Base-by-base conservation (phyloP, 1,140 invertebrate species). In the Chrysoperla carnea region DNA sequence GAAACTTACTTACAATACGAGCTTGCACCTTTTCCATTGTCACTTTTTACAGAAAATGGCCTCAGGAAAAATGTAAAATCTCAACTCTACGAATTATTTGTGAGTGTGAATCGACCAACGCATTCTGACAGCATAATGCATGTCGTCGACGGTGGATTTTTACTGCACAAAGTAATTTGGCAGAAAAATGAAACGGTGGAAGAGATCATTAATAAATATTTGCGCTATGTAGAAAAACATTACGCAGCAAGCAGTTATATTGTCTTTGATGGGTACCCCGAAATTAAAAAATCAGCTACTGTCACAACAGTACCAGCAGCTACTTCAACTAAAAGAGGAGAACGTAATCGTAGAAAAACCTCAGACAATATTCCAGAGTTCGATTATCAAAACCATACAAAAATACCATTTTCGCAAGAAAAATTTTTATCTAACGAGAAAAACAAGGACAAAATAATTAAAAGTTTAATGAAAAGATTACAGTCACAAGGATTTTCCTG, bases 31-130 rank as follows among this genome's bases (percentile, higher is more conserved):
- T 56, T 41, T 46, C 54, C 55, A 4, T 47, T 55, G 35, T 49
- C 50, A 13, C 40, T 61, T 7, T 60, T 61, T 39, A 48, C 55
- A 46, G 50, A 55, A 46, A 23, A 44, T 44, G 50, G 52, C 39
- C 57, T 64, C 59, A 38, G 61, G 46, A 61, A 60, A 56, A 51
- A 46, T 37, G 28, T 35, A 37, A 62, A 63, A 48, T 53, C 52
- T 11, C 29, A 43, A 11, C 29, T 59, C 11, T 54, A 51, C 43
- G 27, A 46, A 12, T 23, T 12, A 40, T 54, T 51, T 47, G 13
- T 27, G 6, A 7, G 11, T 31, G 29, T 7, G 29, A 11, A 31
- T 7, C 11, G 29, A 7, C 29, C 29, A 6, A 7, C 29, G 29
- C 29, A 31, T 7, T 31, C 29, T n/a, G n/a, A n/a, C 29, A 6